Conservation (phyloP, 1,140 invertebrate genomes). For the Lordiphosa collinella region DNA sequence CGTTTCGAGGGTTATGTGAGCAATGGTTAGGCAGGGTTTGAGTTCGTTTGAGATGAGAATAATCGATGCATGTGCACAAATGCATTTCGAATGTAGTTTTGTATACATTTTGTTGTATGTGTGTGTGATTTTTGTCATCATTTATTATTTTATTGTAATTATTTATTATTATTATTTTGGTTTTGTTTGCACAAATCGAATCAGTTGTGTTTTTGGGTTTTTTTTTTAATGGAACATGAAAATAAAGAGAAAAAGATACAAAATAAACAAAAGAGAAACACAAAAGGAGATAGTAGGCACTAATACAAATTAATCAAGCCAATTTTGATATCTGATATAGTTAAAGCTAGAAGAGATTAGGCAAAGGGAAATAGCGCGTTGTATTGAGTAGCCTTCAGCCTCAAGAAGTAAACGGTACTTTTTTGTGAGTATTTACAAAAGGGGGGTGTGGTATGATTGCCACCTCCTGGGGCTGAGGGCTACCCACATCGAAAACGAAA, state of each 20-base stretch:
- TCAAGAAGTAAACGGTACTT: too few relatives aligned
- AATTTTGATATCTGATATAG: slow-evolving; percentile 13
- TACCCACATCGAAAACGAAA: background rate
- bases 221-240: slow-evolving; percentile 76
- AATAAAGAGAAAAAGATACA: slow-evolving; percentile 79
- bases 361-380: slow-evolving; percentile 2
- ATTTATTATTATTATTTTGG: slow-evolving; percentile 21
- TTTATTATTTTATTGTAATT: slow-evolving; percentile 34
- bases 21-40: slow-evolving; percentile 24
- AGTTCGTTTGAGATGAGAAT: slow-evolving; percentile 24
- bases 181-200: slow-evolving; percentile 70
- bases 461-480: background rate
- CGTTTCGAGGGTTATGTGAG: slow-evolving; percentile 20
- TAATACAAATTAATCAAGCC: slow-evolving; percentile 32
- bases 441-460: background rate
- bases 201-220: slow-evolving; percentile 25
- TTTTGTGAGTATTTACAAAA: background rate
- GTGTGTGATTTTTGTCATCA: slow-evolving; percentile 20
- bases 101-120: slow-evolving; percentile 62
- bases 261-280: slow-evolving; percentile 75
- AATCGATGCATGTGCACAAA: slow-evolving; percentile 62
- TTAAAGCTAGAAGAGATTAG: slow-evolving; percentile 6
- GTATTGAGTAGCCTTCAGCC: too few relatives aligned
- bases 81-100: slow-evolving; percentile 68
- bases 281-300: slow-evolving; percentile 65